phyloP scores from a whole-genome alignment of 2,797 vertebrate species.

The Eremophila alpestris region DNA sequence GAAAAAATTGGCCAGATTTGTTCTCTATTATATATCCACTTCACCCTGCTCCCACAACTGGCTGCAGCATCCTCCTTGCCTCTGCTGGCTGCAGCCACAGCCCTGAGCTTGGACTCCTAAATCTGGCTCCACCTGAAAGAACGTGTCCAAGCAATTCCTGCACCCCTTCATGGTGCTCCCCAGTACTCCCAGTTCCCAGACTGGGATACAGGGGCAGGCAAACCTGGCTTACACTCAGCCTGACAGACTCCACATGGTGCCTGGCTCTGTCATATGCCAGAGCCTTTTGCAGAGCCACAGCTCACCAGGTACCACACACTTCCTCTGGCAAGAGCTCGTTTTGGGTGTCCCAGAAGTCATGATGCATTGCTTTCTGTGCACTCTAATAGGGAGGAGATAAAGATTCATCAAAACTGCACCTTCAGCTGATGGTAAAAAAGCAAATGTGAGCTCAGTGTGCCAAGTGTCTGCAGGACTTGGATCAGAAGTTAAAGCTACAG shows the following conservation, averaged over 20 bases:
- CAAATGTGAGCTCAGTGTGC: neutral
- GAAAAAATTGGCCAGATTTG: neutral
- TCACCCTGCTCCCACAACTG: neutral
- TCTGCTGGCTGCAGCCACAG: neutral
- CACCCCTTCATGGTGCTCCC: neutral
- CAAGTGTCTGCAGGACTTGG: neutral
- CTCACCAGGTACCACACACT: neutral
- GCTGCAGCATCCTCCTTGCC: neutral
- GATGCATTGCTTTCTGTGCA: neutral
- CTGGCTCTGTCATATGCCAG: neutral
- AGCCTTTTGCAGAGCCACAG: neutral
- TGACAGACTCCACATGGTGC: neutral
- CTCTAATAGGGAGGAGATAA: neutral
- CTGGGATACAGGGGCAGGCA: neutral
- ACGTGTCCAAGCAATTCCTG: rapidly evolving
- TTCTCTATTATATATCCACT: neutral
- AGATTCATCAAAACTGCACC: neutral
- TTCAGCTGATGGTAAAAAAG: neutral
- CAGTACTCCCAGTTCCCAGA: neutral
- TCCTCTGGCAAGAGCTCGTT: neutral
- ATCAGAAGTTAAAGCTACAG: neutral
- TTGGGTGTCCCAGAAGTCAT: neutral
- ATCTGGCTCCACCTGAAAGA: neutral
- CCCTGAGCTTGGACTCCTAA: neutral
- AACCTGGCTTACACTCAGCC: neutral